Base-by-base conservation (phyloP, 2,888 invertebrate genomes). In the Stenolophus ochropezus region DNA sequence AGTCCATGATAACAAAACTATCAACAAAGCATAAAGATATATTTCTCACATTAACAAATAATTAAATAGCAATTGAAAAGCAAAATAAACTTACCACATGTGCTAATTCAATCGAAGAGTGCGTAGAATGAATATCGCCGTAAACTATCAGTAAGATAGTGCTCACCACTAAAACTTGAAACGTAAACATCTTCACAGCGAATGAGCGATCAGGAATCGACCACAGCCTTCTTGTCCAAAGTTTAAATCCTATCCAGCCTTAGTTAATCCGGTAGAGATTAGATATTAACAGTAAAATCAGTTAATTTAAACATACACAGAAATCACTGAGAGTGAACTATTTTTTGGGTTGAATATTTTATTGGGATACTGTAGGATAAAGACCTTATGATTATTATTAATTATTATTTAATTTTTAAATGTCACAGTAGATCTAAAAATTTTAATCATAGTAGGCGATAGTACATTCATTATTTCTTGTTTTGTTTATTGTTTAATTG, bases 31-130 rank as follows among this genome's bases (percentile, higher is more conserved):
- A 42, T 42, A 47, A 47, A 21, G 42, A 73, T 20, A 73, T 21
- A 73, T 47, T n/a, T 42, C 25, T 14, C n/a, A 51, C 14, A 56
- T 21, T 56, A 56, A 21, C 21, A 6, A 56, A 18, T 21, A 20
- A 21, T 11, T 6, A 56, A 53, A 21, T 2, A n/a, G 8, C 14
- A 18, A 3, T 53, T 53, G 20, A 53, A 61, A 6, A 42, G 11
- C 8, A 42, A 42, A 42, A 61, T 23, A 61, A 56, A 69, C 69
- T 79, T 53, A 79, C 79, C 71, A 79, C 51, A 20, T 79, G 79
- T 16, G 71, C 79, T 51, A 79, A 49, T 53, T 79, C 69, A 51
- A 79, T 49, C 18, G 79, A 65, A 18, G 79, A 79, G 18, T 51
- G 16, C 18, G 79, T 49, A 18, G 79, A 79, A 25, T 51, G 16